Evolutionary conservation across 2,888 invertebrate species (phyloP).

Genomic region (Scaptomyza cyrtandrae): DNA sequence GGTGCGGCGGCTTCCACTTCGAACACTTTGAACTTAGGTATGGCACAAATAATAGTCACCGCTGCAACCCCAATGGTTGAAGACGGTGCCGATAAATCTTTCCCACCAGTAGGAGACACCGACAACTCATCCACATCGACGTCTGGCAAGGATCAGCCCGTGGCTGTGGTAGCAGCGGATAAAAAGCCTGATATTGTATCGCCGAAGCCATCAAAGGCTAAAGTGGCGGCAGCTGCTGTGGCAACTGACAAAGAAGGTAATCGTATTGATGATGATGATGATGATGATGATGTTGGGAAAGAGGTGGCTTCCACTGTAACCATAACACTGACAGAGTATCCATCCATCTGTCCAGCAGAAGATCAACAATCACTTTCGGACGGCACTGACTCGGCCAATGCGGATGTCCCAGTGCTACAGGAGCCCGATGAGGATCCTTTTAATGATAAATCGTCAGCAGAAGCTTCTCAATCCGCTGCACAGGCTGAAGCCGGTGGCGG

Average conservation of each 20-base stretch:
- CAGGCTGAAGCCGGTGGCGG: constrained; percentile 52
- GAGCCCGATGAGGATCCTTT: constrained; percentile 81
- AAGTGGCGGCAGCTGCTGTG: constrained; percentile 48
- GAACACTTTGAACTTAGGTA: constrained; percentile 90
- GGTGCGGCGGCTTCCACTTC: constrained; percentile 44
- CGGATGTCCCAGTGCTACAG: constrained; percentile 72
- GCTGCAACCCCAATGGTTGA: constrained; percentile 97
- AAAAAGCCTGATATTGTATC: constrained; percentile 65
- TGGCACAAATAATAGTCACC: constrained; percentile 96
- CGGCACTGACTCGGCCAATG: constrained; percentile 68
- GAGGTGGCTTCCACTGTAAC: constrained; percentile 51
- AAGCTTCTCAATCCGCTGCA: constrained; percentile 35
- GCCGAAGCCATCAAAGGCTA: constrained; percentile 55
- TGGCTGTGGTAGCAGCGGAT: constrained; percentile 36
- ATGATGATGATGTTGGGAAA: neutral
- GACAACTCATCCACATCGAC: constrained; percentile 45
- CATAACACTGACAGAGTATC: constrained; percentile 69
- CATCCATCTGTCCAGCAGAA: constrained; percentile 66
- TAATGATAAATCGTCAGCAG: constrained; percentile 70
- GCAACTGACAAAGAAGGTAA: constrained; percentile 74
- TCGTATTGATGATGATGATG: constrained; percentile 5
- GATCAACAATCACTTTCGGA: constrained; percentile 76
- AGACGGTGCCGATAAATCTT: constrained; percentile 90
- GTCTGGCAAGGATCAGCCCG: constrained; percentile 36
- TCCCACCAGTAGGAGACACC: constrained; percentile 87